These are phyloP conservation scores for Eutrigla gurnardus DNA, from an alignment of 2,797 vertebrate genomes.

Conservation along the genomic window DNA sequence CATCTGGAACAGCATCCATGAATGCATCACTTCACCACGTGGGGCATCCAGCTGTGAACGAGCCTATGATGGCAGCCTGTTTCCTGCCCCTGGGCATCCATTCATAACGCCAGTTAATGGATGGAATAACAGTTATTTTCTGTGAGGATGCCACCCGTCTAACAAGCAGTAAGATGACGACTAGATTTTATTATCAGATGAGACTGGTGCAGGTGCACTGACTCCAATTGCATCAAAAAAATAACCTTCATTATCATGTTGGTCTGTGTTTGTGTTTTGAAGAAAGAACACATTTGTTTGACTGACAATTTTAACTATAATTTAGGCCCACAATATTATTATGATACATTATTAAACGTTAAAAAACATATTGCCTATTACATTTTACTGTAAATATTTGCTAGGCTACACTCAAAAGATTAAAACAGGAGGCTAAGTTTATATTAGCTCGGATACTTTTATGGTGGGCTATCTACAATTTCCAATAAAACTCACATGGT, in stretches of 20 bases:
- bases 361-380: not conserved
- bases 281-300: not conserved
- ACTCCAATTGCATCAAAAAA: not conserved
- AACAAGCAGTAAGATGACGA: slow-evolving; percentile 7
- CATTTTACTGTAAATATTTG: not conserved
- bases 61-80: slow-evolving; percentile 39
- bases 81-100: slow-evolving; percentile 49
- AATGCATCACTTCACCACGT: slow-evolving; percentile 48
- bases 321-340: not conserved
- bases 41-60: slow-evolving; percentile 46
- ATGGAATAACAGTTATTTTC: slow-evolving; percentile 63
- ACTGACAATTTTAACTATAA: not conserved
- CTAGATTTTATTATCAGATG: slow-evolving; percentile 3
- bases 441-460: not conserved
- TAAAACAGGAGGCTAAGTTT: not conserved
- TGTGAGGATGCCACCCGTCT: slow-evolving; percentile 28
- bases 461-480: not conserved
- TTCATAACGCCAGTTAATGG: slow-evolving; percentile 55
- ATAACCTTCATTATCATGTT: not conserved
- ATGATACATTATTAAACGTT: not conserved
- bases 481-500: not conserved
- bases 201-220: slow-evolving; percentile 52
- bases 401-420: not conserved
- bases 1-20: slow-evolving; percentile 54
- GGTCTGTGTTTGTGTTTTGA: not conserved